Conservation (phyloP, 2,113 vertebrate species). For the Pelusios castaneus region DNA sequence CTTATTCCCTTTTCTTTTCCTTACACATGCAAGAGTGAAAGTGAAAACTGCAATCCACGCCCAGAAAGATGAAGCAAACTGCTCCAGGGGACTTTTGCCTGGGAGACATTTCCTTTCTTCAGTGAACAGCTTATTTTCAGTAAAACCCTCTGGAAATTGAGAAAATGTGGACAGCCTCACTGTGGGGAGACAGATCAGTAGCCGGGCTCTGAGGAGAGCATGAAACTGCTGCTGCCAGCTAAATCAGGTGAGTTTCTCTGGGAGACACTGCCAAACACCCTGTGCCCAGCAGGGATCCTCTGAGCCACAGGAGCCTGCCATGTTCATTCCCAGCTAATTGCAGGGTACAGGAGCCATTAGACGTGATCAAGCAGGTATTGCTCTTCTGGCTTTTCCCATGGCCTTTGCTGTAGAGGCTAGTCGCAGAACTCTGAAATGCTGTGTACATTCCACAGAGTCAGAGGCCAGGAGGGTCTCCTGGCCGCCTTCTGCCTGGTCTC, state of each 20-base stretch:
- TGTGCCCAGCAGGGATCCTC: not conserved
- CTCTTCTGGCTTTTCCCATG: not conserved
- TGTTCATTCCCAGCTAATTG: not conserved
- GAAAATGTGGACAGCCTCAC: rapidly evolving
- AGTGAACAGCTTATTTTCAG: not conserved
- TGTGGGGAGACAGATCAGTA: not conserved
- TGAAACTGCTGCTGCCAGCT: not conserved
- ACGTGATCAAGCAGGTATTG: not conserved
- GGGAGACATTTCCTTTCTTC: not conserved
- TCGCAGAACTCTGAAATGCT: not conserved
- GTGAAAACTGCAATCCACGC: not conserved
- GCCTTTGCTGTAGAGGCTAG: not conserved
- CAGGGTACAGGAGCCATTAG: not conserved
- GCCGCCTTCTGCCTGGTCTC: not conserved
- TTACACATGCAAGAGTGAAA: not conserved
- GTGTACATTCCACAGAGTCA: no score
- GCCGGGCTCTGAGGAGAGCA: not conserved
- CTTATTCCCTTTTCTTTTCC: not conserved
- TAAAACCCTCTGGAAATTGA: not conserved
- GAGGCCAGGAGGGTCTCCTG: not conserved
- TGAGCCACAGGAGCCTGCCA: not conserved
- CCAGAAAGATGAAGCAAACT: not conserved
- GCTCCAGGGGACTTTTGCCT: not conserved
- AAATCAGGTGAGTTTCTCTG: not conserved
- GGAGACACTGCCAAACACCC: not conserved